These are phyloP conservation scores for Sphaerophoria rueppellii DNA, from an alignment of 2,888 invertebrate species.

Conservation along the genomic window DNA sequence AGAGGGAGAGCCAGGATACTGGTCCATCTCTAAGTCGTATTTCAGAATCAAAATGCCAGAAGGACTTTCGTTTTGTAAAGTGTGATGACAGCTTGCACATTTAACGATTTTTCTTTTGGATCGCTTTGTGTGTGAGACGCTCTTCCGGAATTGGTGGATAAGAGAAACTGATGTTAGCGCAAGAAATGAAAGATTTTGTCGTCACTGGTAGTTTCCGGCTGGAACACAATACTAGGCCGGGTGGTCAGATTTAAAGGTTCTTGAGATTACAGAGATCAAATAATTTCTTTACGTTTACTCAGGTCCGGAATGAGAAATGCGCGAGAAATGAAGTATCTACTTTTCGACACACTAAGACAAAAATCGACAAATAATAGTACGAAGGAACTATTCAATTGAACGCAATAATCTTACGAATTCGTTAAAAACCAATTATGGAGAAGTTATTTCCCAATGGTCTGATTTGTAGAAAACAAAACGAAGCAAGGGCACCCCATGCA, in stretches of 20 bases:
- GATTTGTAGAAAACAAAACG: constrained; percentile 1
- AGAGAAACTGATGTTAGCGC: neutral
- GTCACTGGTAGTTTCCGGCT: neutral
- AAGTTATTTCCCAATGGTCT: constrained; percentile 27
- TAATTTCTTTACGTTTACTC: too few species aligned
- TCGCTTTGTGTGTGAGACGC: constrained; percentile 6
- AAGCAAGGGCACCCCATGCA: constrained; percentile 61
- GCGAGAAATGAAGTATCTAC: too few species aligned
- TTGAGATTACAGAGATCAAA: too few species aligned
- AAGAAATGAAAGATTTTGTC: constrained; percentile 12
- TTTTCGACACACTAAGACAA: too few species aligned
- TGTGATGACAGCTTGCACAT: constrained; percentile 68
- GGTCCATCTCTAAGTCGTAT: constrained; percentile 8
- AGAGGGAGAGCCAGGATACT: neutral
- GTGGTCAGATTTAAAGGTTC: too few species aligned
- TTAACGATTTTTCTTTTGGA: constrained; percentile 60
- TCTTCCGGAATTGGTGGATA: neutral
- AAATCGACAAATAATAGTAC: too few species aligned
- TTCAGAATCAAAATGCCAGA: constrained; percentile 34
- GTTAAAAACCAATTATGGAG: too few species aligned
- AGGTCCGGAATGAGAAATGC: too few species aligned
- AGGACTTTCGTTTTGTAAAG: constrained; percentile 36
- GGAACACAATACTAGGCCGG: too few species aligned
- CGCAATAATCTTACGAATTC: too few species aligned
- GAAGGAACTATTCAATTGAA: too few species aligned